Evolutionary conservation across 2,888 invertebrate species (phyloP).

Genomic region (Amiota mariae): DNA sequence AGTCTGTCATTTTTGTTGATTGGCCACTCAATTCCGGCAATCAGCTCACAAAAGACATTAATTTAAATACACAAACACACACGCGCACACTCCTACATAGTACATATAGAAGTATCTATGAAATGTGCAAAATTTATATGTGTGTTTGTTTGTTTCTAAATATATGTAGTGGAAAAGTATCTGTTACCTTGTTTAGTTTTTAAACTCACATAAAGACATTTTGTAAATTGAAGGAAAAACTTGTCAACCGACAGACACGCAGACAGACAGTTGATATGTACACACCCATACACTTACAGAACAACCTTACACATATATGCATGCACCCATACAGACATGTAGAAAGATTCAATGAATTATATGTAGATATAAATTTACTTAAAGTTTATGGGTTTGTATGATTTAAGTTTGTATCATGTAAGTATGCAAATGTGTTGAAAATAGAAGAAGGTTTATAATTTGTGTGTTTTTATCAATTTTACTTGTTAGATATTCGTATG

Average conservation of each 20-base stretch:
- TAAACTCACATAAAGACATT: not conserved
- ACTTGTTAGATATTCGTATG: too few species aligned
- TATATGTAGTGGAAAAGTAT: not conserved
- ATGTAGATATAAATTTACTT: too few species aligned
- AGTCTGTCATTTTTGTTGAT: conserved; percentile 7
- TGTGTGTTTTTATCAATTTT: too few species aligned
- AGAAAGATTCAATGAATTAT: too few species aligned
- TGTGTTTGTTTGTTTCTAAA: too few species aligned
- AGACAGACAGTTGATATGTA: not conserved
- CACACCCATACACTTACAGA: not conserved
- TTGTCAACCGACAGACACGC: not conserved
- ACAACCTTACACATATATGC: not conserved
- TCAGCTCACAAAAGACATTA: not conserved
- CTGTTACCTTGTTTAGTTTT: not conserved
- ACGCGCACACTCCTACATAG: not conserved
- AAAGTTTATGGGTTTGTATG: too few species aligned
- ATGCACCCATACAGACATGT: not conserved
- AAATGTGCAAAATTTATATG: too few species aligned
- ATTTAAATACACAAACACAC: not conserved
- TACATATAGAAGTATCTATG: not conserved
- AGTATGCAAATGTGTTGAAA: too few species aligned
- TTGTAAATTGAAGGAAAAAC: not conserved
- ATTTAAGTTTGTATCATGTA: too few species aligned
- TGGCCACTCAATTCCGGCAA: conserved; percentile 12
- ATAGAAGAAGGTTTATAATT: too few species aligned